These are phyloP conservation scores for Aphelenchoides avenae DNA, from an alignment of 1,140 invertebrate species.

Conservation along the genomic window DNA sequence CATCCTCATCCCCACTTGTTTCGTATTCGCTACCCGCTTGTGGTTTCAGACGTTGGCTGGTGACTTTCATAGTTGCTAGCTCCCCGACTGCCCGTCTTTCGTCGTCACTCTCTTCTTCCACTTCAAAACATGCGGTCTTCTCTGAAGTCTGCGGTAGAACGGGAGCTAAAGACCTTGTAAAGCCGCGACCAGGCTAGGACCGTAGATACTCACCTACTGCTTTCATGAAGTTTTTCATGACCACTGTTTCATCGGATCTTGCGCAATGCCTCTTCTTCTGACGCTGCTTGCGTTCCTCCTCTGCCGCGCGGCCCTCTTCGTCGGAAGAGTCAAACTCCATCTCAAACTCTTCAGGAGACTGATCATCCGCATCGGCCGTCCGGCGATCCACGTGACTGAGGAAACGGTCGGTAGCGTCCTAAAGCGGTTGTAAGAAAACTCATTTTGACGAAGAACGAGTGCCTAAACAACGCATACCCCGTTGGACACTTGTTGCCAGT, in stretches of 20 bases:
- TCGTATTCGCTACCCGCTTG: too few species aligned
- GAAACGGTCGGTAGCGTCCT: conserved; percentile 34
- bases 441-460: too few species aligned
- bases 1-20: conserved; percentile 24
- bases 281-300: conserved; percentile 20
- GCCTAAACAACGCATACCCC: too few species aligned
- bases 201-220: neutral
- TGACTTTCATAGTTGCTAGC: neutral
- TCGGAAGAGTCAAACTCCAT: conserved; percentile 44
- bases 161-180: conserved; percentile 6
- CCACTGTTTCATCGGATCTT: conserved; percentile 1
- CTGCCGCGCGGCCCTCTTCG: conserved; percentile 34
- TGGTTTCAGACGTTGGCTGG: neutral
- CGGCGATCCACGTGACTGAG: conserved; percentile 42
- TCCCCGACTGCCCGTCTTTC: conserved; percentile 11
- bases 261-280: conserved; percentile 15
- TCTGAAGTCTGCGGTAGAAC: too few species aligned
- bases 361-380: conserved; percentile 38
- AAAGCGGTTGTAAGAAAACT: conserved; percentile 8
- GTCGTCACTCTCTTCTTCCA: conserved; percentile 4
- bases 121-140: too few species aligned
- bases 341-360: conserved; percentile 43
- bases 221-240: conserved; percentile 14
- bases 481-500: too few species aligned
- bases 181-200: too few species aligned